Base-by-base conservation (phyloP, 2,888 invertebrate species). In the Eupithecia abbreviata region DNA sequence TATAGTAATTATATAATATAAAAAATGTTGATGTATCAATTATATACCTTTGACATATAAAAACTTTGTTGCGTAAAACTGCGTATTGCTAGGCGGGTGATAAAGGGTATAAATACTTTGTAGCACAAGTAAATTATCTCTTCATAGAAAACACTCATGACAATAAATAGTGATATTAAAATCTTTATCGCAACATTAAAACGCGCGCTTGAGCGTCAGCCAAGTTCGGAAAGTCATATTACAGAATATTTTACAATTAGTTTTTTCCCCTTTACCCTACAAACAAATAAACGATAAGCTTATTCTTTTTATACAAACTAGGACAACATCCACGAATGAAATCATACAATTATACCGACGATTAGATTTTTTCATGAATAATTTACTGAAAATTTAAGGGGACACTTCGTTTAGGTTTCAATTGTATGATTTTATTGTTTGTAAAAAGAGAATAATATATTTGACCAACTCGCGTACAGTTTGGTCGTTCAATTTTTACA, bases 261-360 rank as follows among this genome's bases (percentile, higher is more conserved):
- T 83, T 83, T 81, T 82, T 82, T 81, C 83, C 51, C 82, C 82
- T 76, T 82, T 85, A 85, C 87, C 87, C 77, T 78, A 81, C 81
- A 84, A 77, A 81, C 74, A 84, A 82, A 68, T 76, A 81, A 78
- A 83, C 83, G 80, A 65, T 69, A 78, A 43, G 77, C 77, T 70
- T 82, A 82, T 85, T 83, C 78, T 83, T 81, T 84, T 85, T 79
- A 79, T 85, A 87, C 86, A 87, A 86, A 87, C 85, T 58, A 45
- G 68, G n/a, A 42, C 10, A 45, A 47, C 18, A 69, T 47, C 47
- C 18, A 18, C 4, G 30, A 47, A 69, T 47, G 49, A 18, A 47
- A 69, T 13, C 69, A 69, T 68, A 47, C 69, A 69, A 62, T 62
- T 62, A 12, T 30, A 12, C 30, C 10, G 30, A 62, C 12, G 30